Evolutionary conservation across 2,888 invertebrate species (phyloP), one percentile per base, ranked within the genome.

Genomic region (Catocala sponsa): DNA sequence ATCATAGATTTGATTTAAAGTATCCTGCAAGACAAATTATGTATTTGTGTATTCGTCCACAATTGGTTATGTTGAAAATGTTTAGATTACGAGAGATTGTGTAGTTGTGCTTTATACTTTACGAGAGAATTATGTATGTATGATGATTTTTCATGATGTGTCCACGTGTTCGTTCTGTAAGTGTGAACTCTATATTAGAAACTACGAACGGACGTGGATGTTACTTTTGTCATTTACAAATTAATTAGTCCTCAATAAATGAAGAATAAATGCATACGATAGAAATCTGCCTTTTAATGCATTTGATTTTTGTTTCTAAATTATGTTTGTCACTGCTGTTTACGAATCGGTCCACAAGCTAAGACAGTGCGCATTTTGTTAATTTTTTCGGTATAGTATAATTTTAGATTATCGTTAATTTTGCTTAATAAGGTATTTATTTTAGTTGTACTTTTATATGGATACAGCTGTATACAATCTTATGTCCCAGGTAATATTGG

Each of bases 371-470:
- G 91, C 91, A 91, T 92, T 91, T 92, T 88, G 84, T 91, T 82
- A 15, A 85, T 69, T 71, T 83, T 79, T 33, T 55, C 62, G 72
- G 70, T 81, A 80, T 89, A 90, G 83, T 80, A 82, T 89, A 87
- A 87, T 87, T 84, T 88, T 89, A 91, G 88, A 84, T 81, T 91
- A 90, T 89, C 88, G 87, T 91, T 92, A 91, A 89, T 87, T 88
- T 91, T 84, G 90, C 89, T 90, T 88, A 81, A 82, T 93, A 94
- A 94, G 94, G 88, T 94, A 94, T 94, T 94, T 94, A 94, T 94
- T 94, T 94, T 93, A 94, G 94, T 90, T 91, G 82, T 91, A 92
- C 86, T 88, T 87, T 89, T 86, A 86, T 89, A 89, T 88, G 94
- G 94, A 94, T 94, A 94, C 94, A 89, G 83, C 88, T 90, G 94